phyloP scores from a whole-genome alignment of 2,797 vertebrate species.

The Sternarchorhynchus goeldii region DNA sequence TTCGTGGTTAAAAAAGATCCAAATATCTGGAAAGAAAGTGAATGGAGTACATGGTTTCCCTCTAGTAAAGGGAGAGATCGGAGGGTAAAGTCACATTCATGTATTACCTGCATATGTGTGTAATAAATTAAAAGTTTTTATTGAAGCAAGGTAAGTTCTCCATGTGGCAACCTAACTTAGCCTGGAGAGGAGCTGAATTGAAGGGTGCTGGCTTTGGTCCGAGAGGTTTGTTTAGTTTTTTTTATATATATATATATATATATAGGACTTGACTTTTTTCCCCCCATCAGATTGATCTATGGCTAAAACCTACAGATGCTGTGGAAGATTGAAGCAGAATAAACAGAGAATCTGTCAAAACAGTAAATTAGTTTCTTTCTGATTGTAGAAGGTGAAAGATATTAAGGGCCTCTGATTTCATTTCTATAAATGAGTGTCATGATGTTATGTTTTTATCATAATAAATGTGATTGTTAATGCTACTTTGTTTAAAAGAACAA shows the following conservation, averaged over 20 bases:
- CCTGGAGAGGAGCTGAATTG: slow-evolving; percentile 34
- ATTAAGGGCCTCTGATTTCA: slow-evolving; percentile 20
- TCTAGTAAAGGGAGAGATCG: neutral
- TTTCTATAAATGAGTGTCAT: slow-evolving; percentile 45
- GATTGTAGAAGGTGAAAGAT: slow-evolving; percentile 18
- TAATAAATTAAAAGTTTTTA: slow-evolving; percentile 49
- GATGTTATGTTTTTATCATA: slow-evolving; percentile 35
- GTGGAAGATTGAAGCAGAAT: slow-evolving; percentile 30
- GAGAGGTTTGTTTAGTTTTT: slow-evolving; percentile 12
- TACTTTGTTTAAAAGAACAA: slow-evolving; percentile 35
- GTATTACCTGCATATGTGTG: slow-evolving; percentile 50
- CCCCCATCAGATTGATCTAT: slow-evolving; percentile 23
- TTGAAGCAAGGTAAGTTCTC: slow-evolving; percentile 47
- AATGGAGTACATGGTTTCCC: slow-evolving; percentile 7
- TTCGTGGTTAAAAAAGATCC: slow-evolving; percentile 34
- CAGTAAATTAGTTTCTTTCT: slow-evolving; percentile 47
- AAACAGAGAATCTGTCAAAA: slow-evolving; percentile 40
- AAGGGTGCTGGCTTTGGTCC: slow-evolving; percentile 49
- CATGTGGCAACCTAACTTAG: slow-evolving; percentile 38
- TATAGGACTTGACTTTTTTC: slow-evolving; percentile 6
- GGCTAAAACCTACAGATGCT: neutral
- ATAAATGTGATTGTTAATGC: slow-evolving; percentile 50
- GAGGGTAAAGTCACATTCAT: slow-evolving; percentile 33
- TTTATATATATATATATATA: too few relatives aligned
- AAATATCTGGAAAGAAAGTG: slow-evolving; percentile 43